Base-by-base conservation (phyloP, 2,888 invertebrate genomes). In the Microctonus aethiopoides region DNA sequence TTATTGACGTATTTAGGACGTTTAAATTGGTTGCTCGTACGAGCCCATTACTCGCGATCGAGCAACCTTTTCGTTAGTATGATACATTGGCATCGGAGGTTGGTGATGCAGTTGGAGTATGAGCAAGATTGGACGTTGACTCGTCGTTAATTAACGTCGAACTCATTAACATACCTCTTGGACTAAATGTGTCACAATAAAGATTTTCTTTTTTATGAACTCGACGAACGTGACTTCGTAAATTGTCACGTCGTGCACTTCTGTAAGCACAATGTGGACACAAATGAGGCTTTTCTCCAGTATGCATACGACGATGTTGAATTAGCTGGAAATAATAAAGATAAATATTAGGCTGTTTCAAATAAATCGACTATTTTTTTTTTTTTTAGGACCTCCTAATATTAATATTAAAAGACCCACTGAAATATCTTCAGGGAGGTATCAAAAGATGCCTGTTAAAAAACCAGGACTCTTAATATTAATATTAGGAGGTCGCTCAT, bases 201-300 rank as follows among this genome's bases (percentile, higher is more conserved):
- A 89, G 84, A 77, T 89, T 89, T 68, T 89, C 88, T 77, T 88
- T 88, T 78, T 89, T 89, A 81, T 90, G 89, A 69, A 90, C 89
- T 46, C 89, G 83, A 29, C 89, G 86, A 9, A 89, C 89, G 79
- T 90, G 89, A 57, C 89, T 89, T 36, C 89, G 87, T 56, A 90
- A 82, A 81, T 90, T 89, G 83, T 89, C 89, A 64, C 89, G 86
- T 57, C 89, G 85, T 0, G 89, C 89, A 46, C 89, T 89, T 63
- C 89, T 86, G 76, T 89, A 90, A n/a, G 87, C 86, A 78, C 90
- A 90, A 75, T 88, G 89, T 10, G 89, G 89, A 78, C 89, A 90
- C 11, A 89, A 83, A 77, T 89, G 89, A 2, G 89, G 89, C 70
- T 89, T 89, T 75, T 89, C 89, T 5, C 89, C 89, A 41, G 89